phyloP scores from a whole-genome alignment of 2,888 invertebrate species.

The Tenthredo scrophulariae region DNA sequence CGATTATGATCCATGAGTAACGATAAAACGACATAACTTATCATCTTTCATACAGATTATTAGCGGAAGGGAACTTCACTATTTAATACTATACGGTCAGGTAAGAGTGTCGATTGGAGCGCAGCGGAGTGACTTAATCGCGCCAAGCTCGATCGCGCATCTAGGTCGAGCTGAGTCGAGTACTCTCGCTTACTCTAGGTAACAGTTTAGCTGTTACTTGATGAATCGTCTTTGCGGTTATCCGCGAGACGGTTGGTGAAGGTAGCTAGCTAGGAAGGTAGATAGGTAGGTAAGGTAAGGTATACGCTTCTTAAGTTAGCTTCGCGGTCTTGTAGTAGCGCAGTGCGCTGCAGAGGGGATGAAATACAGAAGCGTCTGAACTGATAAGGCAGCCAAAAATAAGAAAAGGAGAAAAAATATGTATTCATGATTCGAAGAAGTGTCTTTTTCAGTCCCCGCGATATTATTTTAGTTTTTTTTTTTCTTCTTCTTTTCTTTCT shows the following conservation, averaged over 20 bases:
- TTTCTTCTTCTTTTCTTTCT: too few relatives aligned
- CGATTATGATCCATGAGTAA: background rate
- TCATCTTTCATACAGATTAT: background rate
- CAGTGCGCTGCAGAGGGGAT: background rate
- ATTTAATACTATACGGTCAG: conserved; percentile 23
- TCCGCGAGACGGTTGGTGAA: conserved; percentile 20
- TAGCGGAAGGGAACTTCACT: conserved; percentile 12
- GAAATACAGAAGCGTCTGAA: background rate
- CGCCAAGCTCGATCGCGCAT: conserved; percentile 70
- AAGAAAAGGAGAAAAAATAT: background rate
- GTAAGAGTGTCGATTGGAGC: conserved; percentile 64
- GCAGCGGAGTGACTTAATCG: conserved; percentile 66
- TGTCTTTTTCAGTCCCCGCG: background rate
- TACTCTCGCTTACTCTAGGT: conserved; percentile 62
- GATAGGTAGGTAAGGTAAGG: background rate
- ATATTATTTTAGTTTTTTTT: too few relatives aligned
- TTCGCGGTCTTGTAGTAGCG: background rate
- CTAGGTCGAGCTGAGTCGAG: conserved; percentile 66
- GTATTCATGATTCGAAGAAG: background rate
- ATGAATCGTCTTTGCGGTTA: conserved; percentile 50
- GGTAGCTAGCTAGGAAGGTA: background rate
- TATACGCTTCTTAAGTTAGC: background rate
- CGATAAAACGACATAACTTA: background rate
- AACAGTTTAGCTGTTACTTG: conserved; percentile 44
- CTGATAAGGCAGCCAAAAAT: background rate